Base-by-base conservation (phyloP, 2,888 invertebrate genomes). In the Neoscelio sp. region DNA sequence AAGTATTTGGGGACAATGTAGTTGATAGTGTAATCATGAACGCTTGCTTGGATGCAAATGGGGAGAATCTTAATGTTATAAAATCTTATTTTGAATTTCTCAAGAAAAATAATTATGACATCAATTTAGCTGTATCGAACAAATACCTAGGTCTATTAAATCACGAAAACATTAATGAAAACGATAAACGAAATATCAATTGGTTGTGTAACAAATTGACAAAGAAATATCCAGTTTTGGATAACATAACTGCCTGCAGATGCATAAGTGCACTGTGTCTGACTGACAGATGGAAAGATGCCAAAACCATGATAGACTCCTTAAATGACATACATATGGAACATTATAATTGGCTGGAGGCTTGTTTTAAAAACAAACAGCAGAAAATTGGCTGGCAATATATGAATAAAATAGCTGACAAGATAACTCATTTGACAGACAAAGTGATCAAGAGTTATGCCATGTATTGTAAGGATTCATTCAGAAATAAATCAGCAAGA, bases 251-350 rank as follows among this genome's bases (percentile, higher is more conserved):
- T 12, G 92, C 93, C 83, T 94, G 94, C 84, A 90, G 90, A 85
- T 88, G 94, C 28, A 91, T 96, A 65, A 89, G 90, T 74, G 95
- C 93, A 0, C 87, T 97, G 1, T 94, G 94, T 80, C 85, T 92
- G 13, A 94, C 95, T 5, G 88, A 92, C 64, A 91, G 93, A 80
- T 96, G 95, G 95, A 91, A 92, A 82, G 92, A 94, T 70, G 92
- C 93, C 35, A 58, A 93, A 0, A 91, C 93, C 80, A 90, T 95
- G 8, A 87, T 95, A 17, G 92, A 94, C 52, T 93, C 93, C 86
- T n/a, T n/a, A n/a, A n/a, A n/a, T n/a, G 92, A 94, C 50, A 91
- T 92, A 85, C 40, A 92, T 6, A 91, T 91, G 17, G 82, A 88
- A 64, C 87, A 33, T 8, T 6, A 38, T 7, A 23, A 3, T 10